phyloP scores from a whole-genome alignment of 2,888 invertebrate genomes.

The Linnaemya vulpina region DNA sequence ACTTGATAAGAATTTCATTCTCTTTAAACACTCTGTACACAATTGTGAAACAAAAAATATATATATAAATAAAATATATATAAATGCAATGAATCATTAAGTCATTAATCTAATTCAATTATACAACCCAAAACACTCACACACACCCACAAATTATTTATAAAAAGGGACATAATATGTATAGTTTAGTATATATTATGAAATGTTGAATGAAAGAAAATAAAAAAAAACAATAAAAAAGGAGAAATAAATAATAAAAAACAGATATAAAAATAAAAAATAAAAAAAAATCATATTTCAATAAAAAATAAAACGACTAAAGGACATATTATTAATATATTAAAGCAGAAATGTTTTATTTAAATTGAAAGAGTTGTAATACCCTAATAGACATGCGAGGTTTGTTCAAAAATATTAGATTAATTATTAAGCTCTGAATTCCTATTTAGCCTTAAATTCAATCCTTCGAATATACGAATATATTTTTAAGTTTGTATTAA shows the following conservation, averaged over 20 bases:
- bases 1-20: slow-evolving; percentile 33
- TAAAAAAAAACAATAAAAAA: slow-evolving; percentile 54
- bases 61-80: slow-evolving; percentile 35
- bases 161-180: slow-evolving; percentile 72
- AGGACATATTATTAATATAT: slow-evolving; percentile 38
- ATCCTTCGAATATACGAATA: no score
- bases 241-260: slow-evolving; percentile 55
- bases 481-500: no score
- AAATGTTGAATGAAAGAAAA: slow-evolving; percentile 68
- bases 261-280: slow-evolving; percentile 50
- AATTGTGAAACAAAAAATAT: slow-evolving; percentile 35
- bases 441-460: no score
- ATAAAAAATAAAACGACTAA: slow-evolving; percentile 23
- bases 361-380: neutral
- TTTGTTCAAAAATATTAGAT: no score
- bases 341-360: slow-evolving; percentile 41
- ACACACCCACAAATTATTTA: slow-evolving; percentile 48
- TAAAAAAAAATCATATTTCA: slow-evolving; percentile 36
- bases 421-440: no score
- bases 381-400: no score
- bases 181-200: slow-evolving; percentile 73
- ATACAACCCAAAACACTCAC: slow-evolving; percentile 13
- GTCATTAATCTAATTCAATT: slow-evolving; percentile 26
- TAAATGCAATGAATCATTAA: slow-evolving; percentile 46
- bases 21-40: slow-evolving; percentile 14